phyloP scores from a whole-genome alignment of 2,797 vertebrate genomes.

The Varecia variegata region DNA sequence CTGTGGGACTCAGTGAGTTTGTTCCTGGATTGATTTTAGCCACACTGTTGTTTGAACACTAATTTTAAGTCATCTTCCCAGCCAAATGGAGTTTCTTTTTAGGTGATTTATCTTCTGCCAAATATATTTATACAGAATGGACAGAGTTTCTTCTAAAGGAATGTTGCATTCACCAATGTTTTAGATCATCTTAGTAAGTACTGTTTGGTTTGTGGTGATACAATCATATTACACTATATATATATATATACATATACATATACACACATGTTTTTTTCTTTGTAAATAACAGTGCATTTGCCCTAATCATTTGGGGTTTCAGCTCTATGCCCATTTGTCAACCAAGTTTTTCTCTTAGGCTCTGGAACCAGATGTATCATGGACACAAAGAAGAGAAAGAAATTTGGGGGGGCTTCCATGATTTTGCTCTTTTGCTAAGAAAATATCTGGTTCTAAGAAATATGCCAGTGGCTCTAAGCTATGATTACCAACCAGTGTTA shows the following conservation, averaged over 20 bases:
- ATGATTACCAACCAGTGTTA: not conserved
- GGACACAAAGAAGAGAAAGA: not conserved
- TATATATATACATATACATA: not conserved
- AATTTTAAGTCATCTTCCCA: slow-evolving; percentile 74
- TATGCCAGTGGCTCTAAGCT: not conserved
- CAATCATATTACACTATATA: not conserved
- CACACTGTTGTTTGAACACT: slow-evolving; percentile 77
- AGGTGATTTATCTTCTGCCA: slow-evolving; percentile 80
- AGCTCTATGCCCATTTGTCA: not conserved
- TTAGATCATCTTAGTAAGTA: slow-evolving; percentile 54
- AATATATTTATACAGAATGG: slow-evolving; percentile 73
- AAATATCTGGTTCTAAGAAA: not conserved
- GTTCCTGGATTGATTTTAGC: slow-evolving; percentile 65
- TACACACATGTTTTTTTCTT: not conserved
- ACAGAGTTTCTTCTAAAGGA: slow-evolving; percentile 20
- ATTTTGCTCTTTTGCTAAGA: not conserved
- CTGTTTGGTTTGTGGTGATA: slow-evolving; percentile 36
- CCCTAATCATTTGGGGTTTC: not conserved
- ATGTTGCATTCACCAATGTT: not conserved
- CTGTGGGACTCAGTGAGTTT: slow-evolving; percentile 76
- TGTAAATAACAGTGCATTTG: not conserved
- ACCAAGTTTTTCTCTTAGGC: not conserved
- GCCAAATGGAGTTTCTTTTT: slow-evolving; percentile 74
- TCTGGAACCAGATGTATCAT: not conserved
- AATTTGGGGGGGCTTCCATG: not conserved